Percentiles rank a stretch among this genome's conserved stretches.
Conservation (phyloP, 2,113 vertebrate species). For the Sapajus apella region DNA sequence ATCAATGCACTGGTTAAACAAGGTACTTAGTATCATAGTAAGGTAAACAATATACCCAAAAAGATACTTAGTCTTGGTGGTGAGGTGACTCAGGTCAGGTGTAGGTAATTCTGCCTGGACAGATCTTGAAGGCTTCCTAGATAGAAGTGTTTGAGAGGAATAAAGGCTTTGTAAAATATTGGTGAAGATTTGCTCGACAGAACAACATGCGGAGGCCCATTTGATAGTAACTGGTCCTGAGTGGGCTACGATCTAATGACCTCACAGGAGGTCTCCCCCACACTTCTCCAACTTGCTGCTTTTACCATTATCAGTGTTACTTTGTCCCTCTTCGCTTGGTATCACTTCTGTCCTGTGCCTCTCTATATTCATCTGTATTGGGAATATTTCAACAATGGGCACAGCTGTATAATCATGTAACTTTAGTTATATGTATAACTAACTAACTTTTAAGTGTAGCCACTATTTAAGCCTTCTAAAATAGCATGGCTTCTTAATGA, state of each 20-base stretch:
- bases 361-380: background rate
- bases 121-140: background rate
- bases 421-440: background rate
- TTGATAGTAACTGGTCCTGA: background rate
- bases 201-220: rapidly evolving
- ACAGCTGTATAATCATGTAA: too few species aligned
- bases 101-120: background rate
- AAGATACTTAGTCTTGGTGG: too few species aligned
- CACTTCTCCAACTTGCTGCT: background rate
- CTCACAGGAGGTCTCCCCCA: background rate
- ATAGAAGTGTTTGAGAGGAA: background rate
- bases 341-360: background rate
- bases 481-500: background rate
- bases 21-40: background rate
- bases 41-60: background rate
- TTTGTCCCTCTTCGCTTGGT: background rate
- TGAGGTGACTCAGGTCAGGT: background rate
- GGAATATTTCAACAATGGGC: background rate
- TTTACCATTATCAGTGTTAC: background rate
- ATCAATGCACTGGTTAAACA: background rate
- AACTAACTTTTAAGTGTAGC: background rate
- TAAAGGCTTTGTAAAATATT: background rate
- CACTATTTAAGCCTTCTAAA: background rate
- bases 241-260: rapidly evolving
- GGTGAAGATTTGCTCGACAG: too few species aligned